A percentile compares a stretch with the other conserved stretches of the same genome.
phyloP scores from a whole-genome alignment of 2,888 invertebrate genomes.

The Bursaphelenchus okinawaensis region DNA sequence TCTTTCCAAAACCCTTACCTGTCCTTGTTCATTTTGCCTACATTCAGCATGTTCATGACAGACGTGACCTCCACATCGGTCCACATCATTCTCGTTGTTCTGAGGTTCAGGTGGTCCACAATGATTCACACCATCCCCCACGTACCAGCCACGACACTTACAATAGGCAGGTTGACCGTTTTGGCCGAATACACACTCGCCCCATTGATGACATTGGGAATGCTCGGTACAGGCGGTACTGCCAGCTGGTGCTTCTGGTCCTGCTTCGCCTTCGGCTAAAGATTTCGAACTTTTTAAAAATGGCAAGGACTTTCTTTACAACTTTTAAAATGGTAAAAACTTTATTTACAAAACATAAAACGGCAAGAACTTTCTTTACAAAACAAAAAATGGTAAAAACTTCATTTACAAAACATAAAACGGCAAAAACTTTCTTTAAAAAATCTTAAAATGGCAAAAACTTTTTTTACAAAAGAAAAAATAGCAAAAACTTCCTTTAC shows the following conservation, averaged over 20 bases:
- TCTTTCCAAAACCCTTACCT: not conserved
- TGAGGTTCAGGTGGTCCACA: constrained; percentile 50
- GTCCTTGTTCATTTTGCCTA: constrained; percentile 16
- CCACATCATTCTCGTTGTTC: not conserved
- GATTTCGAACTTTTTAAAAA: not conserved
- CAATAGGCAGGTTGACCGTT: constrained; percentile 32
- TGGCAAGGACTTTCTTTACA: too few relatives aligned
- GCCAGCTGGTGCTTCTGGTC: constrained; percentile 28
- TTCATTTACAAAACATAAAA: too few relatives aligned
- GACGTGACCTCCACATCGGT: constrained; percentile 61
- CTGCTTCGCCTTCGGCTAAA: not conserved
- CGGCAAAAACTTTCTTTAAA: too few relatives aligned
- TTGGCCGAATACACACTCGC: constrained; percentile 49
- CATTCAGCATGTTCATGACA: constrained; percentile 81
- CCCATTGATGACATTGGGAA: constrained; percentile 55
- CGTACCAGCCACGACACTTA: constrained; percentile 56
- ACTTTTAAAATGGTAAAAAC: too few relatives aligned
- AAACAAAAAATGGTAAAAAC: too few relatives aligned
- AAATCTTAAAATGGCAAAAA: too few relatives aligned
- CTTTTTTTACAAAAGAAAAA: too few relatives aligned
- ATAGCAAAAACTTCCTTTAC: too few relatives aligned
- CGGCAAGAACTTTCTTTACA: too few relatives aligned
- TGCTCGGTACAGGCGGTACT: constrained; percentile 40
- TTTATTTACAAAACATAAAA: too few relatives aligned
- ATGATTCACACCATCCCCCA: constrained; percentile 53